Evolutionary conservation across 2,113 vertebrate genomes (phyloP).

Genomic region (Haemorhous mexicanus): DNA sequence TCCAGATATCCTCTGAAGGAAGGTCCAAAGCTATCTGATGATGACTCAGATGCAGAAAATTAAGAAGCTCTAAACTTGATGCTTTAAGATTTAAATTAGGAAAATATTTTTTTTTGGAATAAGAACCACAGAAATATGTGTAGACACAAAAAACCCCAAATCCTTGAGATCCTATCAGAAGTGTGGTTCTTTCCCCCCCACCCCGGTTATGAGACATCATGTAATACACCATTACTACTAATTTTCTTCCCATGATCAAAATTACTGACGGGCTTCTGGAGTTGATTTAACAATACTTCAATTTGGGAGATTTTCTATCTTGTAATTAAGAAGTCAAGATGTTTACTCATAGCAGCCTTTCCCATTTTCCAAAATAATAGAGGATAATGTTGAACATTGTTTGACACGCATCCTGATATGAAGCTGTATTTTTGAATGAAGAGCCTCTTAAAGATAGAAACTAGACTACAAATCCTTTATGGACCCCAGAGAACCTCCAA

Average conservation of each 20-base stretch:
- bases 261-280: neutral
- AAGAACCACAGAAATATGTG: neutral
- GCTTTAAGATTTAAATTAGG: neutral
- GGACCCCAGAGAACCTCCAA: neutral
- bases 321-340: neutral
- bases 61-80: neutral
- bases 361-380: neutral
- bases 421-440: neutral
- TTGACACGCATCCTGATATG: neutral
- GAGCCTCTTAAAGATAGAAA: neutral
- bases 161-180: neutral
- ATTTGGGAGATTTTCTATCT: neutral
- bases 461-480: neutral
- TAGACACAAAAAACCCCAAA: neutral
- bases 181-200: neutral
- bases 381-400: neutral
- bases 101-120: neutral
- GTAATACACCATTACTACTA: neutral
- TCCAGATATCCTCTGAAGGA: neutral
- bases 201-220: neutral
- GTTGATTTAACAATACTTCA: neutral
- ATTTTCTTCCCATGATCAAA: neutral
- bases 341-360: neutral
- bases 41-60: neutral
- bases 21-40: neutral